Evolutionary conservation across 2,797 vertebrate genomes (phyloP).

Genomic region (Heterohyrax brucei): DNA sequence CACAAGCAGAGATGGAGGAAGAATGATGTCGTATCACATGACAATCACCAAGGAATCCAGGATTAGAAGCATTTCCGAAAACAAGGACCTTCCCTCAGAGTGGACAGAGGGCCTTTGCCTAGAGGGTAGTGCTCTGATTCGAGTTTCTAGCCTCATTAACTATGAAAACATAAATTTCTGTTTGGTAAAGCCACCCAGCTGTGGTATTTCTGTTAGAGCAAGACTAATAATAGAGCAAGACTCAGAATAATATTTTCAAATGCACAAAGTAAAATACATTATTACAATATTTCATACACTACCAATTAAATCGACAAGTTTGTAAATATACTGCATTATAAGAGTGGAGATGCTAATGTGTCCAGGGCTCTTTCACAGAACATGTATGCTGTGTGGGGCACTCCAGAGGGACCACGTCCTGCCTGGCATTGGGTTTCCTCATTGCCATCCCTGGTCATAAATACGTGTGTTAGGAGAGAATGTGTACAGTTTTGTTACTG

Average conservation of each 20-base stretch:
- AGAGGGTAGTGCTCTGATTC: neutral
- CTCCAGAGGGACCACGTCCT: neutral
- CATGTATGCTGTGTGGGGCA: neutral
- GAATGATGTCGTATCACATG: neutral
- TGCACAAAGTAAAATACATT: neutral
- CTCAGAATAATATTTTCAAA: neutral
- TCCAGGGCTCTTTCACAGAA: too few species aligned
- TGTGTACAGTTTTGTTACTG: neutral
- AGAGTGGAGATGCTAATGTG: neutral
- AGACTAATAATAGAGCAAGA: neutral
- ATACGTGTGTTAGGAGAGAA: neutral
- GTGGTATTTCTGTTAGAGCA: neutral
- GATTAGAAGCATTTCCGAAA: too few species aligned
- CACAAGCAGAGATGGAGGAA: neutral
- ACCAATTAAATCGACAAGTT: neutral
- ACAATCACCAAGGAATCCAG: neutral
- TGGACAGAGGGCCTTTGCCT: neutral
- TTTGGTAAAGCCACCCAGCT: neutral
- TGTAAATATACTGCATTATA: neutral
- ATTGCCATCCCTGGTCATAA: fast-evolving
- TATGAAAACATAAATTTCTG: neutral
- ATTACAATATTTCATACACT: neutral
- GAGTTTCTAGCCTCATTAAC: neutral
- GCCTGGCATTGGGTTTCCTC: neutral
- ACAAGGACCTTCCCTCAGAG: neutral